Conservation (phyloP, 2,888 invertebrate genomes). For the Pristionchus entomophagus region DNA sequence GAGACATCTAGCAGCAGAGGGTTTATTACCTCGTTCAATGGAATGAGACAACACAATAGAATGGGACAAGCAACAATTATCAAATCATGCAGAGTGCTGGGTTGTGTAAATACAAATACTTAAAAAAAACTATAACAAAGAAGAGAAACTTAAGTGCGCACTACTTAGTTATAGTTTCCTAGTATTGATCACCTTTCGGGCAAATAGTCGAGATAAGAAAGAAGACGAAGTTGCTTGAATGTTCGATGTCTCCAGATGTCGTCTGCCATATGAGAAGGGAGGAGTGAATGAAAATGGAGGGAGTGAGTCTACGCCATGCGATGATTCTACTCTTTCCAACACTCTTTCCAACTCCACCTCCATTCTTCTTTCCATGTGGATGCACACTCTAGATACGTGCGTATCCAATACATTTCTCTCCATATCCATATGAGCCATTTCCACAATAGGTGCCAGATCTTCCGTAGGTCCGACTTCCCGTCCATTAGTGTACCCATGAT, state of each 20-base stretch:
- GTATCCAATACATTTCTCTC: neutral
- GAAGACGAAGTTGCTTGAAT: neutral
- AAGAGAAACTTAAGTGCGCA: too few relatives aligned
- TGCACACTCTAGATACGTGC: neutral
- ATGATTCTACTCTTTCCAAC: neutral
- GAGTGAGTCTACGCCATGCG: neutral
- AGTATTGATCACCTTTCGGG: neutral
- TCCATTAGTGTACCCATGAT: slow-evolving; percentile 25
- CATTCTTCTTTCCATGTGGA: slow-evolving; percentile 23
- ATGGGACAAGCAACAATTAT: too few relatives aligned
- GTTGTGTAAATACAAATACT: too few relatives aligned
- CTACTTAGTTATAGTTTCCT: too few relatives aligned
- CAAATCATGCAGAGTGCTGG: too few relatives aligned
- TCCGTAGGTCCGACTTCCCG: neutral
- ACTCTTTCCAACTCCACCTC: slow-evolving; percentile 15
- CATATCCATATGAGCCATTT: neutral
- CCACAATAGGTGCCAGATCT: neutral
- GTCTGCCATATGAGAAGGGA: neutral
- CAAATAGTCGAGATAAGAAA: neutral
- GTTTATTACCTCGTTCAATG: too few relatives aligned
- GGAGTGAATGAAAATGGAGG: slow-evolving; percentile 7
- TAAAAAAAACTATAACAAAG: too few relatives aligned
- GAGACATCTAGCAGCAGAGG: too few relatives aligned
- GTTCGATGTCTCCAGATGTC: neutral
- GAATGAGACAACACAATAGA: too few relatives aligned